Conservation (phyloP, 1,140 invertebrate species). For the Drosophila rufa region DNA sequence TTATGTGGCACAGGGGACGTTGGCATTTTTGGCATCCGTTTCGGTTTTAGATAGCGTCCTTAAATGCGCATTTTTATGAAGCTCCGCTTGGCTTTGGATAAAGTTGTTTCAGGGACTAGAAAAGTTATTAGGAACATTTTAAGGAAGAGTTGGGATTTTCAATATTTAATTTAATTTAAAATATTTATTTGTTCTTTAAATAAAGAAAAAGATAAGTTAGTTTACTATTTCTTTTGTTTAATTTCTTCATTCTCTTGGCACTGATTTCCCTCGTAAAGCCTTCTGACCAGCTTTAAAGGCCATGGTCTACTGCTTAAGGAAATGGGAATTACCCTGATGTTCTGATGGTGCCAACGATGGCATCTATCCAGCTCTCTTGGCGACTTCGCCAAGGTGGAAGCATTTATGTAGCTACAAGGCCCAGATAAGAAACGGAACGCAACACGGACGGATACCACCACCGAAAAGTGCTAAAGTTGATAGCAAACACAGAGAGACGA, state of each 20-base stretch:
- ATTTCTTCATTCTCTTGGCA: no score
- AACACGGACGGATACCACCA: background rate
- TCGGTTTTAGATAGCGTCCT: slow-evolving; percentile 25
- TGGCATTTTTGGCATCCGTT: slow-evolving; percentile 40
- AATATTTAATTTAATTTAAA: background rate
- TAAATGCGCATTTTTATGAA: slow-evolving; percentile 13
- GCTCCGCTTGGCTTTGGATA: background rate
- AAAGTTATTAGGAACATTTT: no score
- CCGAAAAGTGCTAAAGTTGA: slow-evolving; percentile 54
- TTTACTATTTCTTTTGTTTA: no score
- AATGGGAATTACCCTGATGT: background rate
- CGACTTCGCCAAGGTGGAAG: slow-evolving; percentile 32
- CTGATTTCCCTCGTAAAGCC: no score
- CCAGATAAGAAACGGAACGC: slow-evolving; percentile 31
- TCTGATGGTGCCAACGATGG: background rate
- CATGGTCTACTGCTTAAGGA: background rate
- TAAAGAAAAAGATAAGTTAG: no score
- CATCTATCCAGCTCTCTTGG: background rate
- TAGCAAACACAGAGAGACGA: slow-evolving; percentile 19
- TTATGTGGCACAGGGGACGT: slow-evolving; percentile 67
- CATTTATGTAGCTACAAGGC: slow-evolving; percentile 51
- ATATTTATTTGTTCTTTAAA: no score
- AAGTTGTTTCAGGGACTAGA: background rate
- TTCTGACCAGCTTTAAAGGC: slow-evolving; percentile 12
- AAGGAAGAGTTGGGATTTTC: no score